Percentiles rank a stretch among this genome's conserved stretches.
Evolutionary conservation across 2,888 invertebrate genomes (phyloP).

Genomic region (Drosophila atripex): DNA sequence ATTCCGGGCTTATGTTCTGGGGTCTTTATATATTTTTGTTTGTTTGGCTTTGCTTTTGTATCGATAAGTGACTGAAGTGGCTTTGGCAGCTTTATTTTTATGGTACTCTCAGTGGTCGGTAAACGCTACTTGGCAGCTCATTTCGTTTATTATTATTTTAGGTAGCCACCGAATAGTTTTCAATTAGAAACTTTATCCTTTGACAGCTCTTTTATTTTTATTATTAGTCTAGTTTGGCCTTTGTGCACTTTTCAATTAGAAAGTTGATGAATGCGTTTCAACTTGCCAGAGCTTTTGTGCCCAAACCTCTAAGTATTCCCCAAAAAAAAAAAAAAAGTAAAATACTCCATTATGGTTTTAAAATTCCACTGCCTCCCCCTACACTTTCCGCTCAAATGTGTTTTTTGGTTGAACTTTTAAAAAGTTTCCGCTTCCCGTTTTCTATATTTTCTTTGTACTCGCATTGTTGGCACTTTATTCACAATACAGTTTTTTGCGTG

Average conservation of each 20-base stretch:
- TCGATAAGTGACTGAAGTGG: slow-evolving; percentile 44
- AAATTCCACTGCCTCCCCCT: neutral
- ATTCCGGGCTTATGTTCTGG: slow-evolving; percentile 40
- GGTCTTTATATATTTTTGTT: slow-evolving; percentile 21
- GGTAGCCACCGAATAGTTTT: slow-evolving; percentile 3
- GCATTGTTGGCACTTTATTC: slow-evolving; percentile 34
- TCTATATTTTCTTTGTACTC: slow-evolving; percentile 7
- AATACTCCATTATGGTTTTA: slow-evolving; percentile 31
- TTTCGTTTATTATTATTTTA: slow-evolving; percentile 22
- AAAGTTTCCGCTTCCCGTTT: slow-evolving; percentile 43
- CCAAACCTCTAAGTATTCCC: slow-evolving; percentile 11
- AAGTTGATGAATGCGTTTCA: slow-evolving; percentile 32
- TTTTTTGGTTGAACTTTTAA: slow-evolving; percentile 35
- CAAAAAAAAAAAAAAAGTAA: slow-evolving; percentile 2
- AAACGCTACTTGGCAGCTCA: slow-evolving; percentile 26
- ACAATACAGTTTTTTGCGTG: slow-evolving; percentile 31
- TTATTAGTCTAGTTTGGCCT: neutral
- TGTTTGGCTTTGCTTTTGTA: slow-evolving; percentile 32
- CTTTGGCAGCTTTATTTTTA: slow-evolving; percentile 37
- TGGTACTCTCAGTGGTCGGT: slow-evolving; percentile 21
- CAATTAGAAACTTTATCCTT: slow-evolving; percentile 7
- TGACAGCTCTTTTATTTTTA: slow-evolving; percentile 1
- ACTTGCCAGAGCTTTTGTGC: slow-evolving; percentile 12
- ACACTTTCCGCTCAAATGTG: slow-evolving; percentile 23
- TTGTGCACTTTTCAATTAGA: slow-evolving; percentile 29